Percentiles rank a stretch among this genome's conserved stretches.
phyloP scores from a whole-genome alignment of 2,797 vertebrate genomes.

The Oreortyx pictus region DNA sequence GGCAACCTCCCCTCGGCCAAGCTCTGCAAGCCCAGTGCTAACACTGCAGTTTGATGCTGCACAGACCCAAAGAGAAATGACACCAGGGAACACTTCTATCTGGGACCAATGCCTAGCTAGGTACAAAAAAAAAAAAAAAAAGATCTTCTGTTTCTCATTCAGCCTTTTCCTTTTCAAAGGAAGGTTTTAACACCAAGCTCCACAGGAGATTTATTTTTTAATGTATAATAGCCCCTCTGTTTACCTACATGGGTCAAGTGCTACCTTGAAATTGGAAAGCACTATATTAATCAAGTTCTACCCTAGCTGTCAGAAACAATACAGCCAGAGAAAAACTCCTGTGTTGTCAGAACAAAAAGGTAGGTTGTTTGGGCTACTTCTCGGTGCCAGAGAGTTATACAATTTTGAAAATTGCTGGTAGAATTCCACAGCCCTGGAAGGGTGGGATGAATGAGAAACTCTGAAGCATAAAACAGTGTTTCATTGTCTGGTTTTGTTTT shows the following conservation, averaged over 20 bases:
- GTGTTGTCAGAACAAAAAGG: constrained; percentile 59
- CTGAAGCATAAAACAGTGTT: constrained; percentile 58
- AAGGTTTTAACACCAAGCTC: constrained; percentile 53
- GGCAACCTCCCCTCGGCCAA: not conserved
- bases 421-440: constrained; percentile 32
- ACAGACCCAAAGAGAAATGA: not conserved
- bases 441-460: constrained; percentile 42
- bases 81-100: not conserved
- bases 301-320: constrained; percentile 58
- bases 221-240: constrained; percentile 63
- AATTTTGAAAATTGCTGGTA: constrained; percentile 67
- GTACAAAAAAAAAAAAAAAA: rapidly evolving
- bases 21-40: not conserved
- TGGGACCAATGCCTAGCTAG: not conserved
- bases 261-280: constrained; percentile 67
- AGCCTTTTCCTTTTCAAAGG: constrained; percentile 35
- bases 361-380: constrained; percentile 52
- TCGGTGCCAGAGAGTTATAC: constrained; percentile 22
- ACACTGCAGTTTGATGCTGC: rapidly evolving
- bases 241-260: constrained; percentile 68
- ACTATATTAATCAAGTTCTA: constrained; percentile 62
- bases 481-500: constrained; percentile 69
- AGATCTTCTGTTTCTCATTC: constrained; percentile 36
- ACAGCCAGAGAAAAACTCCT: constrained; percentile 54
- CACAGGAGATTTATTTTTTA: constrained; percentile 63